phyloP scores from a whole-genome alignment of 2,113 vertebrate genomes.

The Gambusia holbrooki region DNA sequence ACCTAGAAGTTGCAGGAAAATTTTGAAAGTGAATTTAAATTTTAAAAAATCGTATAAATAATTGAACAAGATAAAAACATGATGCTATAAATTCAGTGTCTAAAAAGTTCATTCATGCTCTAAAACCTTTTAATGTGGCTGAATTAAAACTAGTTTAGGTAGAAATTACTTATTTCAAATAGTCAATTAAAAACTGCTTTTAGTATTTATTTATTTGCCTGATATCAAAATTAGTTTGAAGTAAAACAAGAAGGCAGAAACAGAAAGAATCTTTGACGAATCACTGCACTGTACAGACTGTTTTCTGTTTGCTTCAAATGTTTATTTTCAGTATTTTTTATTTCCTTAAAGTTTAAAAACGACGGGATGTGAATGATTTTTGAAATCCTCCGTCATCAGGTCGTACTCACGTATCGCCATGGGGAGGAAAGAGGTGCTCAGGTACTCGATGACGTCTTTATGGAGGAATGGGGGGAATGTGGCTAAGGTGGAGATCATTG shows the following conservation, averaged over 20 bases:
- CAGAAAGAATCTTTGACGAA: not conserved
- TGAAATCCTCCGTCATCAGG: not conserved
- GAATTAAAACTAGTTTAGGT: not conserved
- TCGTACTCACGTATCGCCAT: conserved; percentile 98
- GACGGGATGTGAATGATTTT: not conserved
- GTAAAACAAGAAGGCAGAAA: not conserved
- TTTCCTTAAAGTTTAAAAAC: too few species aligned
- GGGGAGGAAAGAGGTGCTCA: conserved; percentile 98
- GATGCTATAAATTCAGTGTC: too few species aligned
- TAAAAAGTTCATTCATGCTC: too few species aligned
- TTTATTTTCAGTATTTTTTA: not conserved
- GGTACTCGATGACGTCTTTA: conserved; percentile 99
- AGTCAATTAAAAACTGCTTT: not conserved
- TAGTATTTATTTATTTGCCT: not conserved
- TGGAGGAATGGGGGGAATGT: conserved; percentile 99
- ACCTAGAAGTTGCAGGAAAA: too few species aligned
- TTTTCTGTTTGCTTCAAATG: not conserved
- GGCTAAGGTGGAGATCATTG: conserved; percentile 99
- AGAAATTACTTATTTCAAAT: not conserved
- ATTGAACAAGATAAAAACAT: too few species aligned
- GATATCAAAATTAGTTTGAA: not conserved
- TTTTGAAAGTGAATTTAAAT: too few species aligned
- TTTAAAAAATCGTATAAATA: too few species aligned
- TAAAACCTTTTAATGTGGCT: not conserved
- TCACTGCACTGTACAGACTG: not conserved